Evolutionary conservation across 2,797 vertebrate species (phyloP), one percentile per base, ranked within the genome.

Genomic region (Malacoctenus gilli): DNA sequence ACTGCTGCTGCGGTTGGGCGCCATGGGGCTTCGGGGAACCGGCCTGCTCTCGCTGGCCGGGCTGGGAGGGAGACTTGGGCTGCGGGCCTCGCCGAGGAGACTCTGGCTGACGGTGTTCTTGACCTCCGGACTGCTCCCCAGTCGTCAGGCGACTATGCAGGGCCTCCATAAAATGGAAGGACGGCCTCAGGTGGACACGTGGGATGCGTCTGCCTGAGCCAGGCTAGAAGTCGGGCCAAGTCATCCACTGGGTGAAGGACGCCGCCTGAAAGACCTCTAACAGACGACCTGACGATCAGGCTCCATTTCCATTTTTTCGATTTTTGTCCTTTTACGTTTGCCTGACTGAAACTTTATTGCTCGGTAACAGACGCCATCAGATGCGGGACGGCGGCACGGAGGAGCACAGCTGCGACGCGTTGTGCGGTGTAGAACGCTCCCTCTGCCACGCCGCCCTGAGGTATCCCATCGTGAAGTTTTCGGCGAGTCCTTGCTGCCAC

Each of bases 141-240:
- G 87, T 85, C 61, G 72, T 84, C 82, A 87, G 72, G 55, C 74
- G 59, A 78, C 67, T 87, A 73, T 85, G 81, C 86, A 82, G 86
- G 88, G 81, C 85, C 89, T 92, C 91, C 91, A 92, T 92, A 91
- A 87, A 92, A 90, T 59, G 83, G 65, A 72, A 77, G 50, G 67
- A 79, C 58, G 68, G 72, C 81, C 83, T 88, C 67, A 84, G 69
- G 80, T 84, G 79, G 83, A 87, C 69, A 69, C 79, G 70, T 75
- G 47, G 51, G 72, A 68, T 75, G 73, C 65, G 80, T 84, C 87
- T 76, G 82, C 83, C 83, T 69, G 61, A 52, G 66, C 64, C 71
- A 82, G 84, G 80, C 84, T 75, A 79, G 59, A 80, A 68, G 71
- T 68, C 58, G 53, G 65, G 56, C 59, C 57, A 68, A 82, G 69